These are phyloP conservation scores for Gasterosteus aculeatus DNA, from an alignment of 2,113 vertebrate genomes.

Conservation along the genomic window DNA sequence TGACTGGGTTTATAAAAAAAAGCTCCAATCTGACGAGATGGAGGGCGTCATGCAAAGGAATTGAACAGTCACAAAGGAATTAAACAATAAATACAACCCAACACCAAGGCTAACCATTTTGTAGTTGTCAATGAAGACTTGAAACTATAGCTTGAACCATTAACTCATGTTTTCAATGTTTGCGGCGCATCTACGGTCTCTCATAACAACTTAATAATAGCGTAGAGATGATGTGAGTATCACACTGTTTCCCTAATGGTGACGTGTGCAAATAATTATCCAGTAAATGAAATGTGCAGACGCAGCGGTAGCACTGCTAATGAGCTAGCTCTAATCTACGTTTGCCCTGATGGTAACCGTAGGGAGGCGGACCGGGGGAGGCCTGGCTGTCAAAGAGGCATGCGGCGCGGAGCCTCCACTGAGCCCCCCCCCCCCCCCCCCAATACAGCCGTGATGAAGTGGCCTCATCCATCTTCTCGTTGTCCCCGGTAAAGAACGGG, in stretches of 20 bases:
- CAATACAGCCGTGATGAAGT: slow-evolving; percentile 61
- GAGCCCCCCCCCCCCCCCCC: slow-evolving; percentile 31
- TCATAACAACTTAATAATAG: background rate
- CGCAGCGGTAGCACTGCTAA: slow-evolving; percentile 44
- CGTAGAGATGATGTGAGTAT: slow-evolving; percentile 15
- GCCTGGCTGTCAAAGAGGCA: slow-evolving; percentile 62
- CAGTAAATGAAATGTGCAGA: slow-evolving; percentile 30
- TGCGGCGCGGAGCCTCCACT: slow-evolving; percentile 46
- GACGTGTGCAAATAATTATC: slow-evolving; percentile 43
- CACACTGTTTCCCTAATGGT: slow-evolving; percentile 9
- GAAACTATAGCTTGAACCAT: background rate
- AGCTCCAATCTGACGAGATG: slow-evolving; percentile 41
- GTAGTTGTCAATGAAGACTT: background rate
- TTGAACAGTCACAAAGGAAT: slow-evolving; percentile 5
- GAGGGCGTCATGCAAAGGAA: slow-evolving; percentile 43
- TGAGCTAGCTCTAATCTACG: slow-evolving; percentile 49
- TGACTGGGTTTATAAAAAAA: slow-evolving; percentile 59
- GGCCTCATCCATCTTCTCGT: slow-evolving; percentile 69
- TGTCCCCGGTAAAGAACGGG: slow-evolving; percentile 61
- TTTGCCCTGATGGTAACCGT: slow-evolving; percentile 55
- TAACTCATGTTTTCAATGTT: background rate
- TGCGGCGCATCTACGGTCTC: background rate
- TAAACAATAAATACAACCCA: background rate
- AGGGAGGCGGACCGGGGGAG: slow-evolving; percentile 52
- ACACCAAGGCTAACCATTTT: background rate